Evolutionary conservation across 2,797 vertebrate genomes (phyloP), one percentile per base, ranked within the genome.

Genomic region (Sebastes nivosus): DNA sequence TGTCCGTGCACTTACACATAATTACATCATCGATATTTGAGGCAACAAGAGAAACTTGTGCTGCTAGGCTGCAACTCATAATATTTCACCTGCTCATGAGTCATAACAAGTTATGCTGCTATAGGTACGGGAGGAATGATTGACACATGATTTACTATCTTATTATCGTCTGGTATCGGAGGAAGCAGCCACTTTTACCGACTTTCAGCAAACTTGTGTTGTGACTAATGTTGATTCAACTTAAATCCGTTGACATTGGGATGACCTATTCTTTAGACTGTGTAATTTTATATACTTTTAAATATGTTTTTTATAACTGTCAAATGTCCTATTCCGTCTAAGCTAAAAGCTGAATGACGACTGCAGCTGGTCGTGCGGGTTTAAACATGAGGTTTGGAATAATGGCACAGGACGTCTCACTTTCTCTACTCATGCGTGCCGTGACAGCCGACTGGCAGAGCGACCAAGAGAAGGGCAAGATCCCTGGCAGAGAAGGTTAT

Each of bases 1-100:
- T 91, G 93, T 89, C 81, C 52, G 5, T 84, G 73, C 92, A 79
- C 79, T 90, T 88, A 81, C 88, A 79, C 74, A 36, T 25, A 57
- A 87, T 94, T 88, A 90, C 92, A 89, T 94, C 93, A 93, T 85
- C 74, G 75, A 74, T 87, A 80, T 92, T 87, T 86, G 25, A 67
- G 55, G 81, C 65, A 81, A 85, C 83, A 84, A 85, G 86, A 75
- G 55, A 80, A 93, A 87, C 80, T 58, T 64, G 61, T 6, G 72
- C 82, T 85, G 82, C 77, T 52, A 74, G 74, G 71, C 76, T 81
- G 60, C 50, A 79, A 73, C 81, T 85, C 85, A 76, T 71, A 86
- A 83, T 68, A 73, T 54, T 65, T 83, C 61, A 32, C 55, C 74
- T 64, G 54, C 66, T 24, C 50, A 67, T 88, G 90, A 93, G 84